A percentile compares a stretch with the other conserved stretches of the same genome.
Conservation (phyloP, 2,888 invertebrate species). For the Resseliella maxima region DNA sequence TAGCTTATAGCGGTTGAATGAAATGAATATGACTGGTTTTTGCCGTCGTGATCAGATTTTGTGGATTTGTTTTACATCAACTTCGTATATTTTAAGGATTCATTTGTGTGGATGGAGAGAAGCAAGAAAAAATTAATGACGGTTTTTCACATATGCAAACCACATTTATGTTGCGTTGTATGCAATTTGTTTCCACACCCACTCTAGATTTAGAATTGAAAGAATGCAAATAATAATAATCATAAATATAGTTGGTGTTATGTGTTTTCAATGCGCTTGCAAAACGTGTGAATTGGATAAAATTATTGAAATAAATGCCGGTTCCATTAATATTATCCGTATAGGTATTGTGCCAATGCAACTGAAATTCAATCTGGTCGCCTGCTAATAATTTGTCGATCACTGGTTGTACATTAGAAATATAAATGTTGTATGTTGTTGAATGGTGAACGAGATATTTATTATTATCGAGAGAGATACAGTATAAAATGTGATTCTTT, state of each 20-base stretch:
- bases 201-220: not conserved
- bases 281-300: slow-evolving; percentile 20
- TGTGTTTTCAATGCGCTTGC: not conserved
- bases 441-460: not conserved
- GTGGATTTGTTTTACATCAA: slow-evolving; percentile 34
- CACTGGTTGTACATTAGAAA: not conserved
- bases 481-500: not conserved
- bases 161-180: not conserved
- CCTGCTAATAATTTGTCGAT: not conserved
- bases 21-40: slow-evolving; percentile 4
- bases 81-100: slow-evolving; percentile 24
- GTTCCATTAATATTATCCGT: not conserved
- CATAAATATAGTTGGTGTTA: not conserved
- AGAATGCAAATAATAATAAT: slow-evolving; percentile 16
- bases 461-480: not conserved
- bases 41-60: not conserved
- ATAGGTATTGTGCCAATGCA: not conserved
- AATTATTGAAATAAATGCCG: not conserved
- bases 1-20: slow-evolving; percentile 1
- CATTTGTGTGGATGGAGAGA: not conserved
- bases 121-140: not conserved
- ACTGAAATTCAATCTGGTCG: not conserved
- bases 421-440: not conserved
- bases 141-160: not conserved
- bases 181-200: slow-evolving; percentile 48